Evolutionary conservation across 2,113 vertebrate genomes (phyloP).

Genomic region (Antigone vipio): DNA sequence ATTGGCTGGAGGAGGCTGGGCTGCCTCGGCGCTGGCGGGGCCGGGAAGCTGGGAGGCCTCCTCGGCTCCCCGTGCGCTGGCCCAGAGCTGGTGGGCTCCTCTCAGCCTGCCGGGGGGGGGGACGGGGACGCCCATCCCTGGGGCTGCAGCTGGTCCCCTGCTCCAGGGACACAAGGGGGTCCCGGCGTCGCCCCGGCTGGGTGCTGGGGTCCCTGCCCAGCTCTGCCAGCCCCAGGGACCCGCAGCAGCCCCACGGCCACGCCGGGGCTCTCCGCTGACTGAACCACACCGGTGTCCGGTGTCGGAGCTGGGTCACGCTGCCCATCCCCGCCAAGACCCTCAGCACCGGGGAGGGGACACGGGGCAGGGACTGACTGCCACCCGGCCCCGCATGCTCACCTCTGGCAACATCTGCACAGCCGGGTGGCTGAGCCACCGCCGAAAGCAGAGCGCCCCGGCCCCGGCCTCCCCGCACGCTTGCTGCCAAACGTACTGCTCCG

Average conservation of each 20-base stretch:
- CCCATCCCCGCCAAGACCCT: background rate
- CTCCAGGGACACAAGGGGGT: background rate
- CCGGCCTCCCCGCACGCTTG: background rate
- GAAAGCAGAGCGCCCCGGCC: background rate
- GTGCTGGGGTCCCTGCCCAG: background rate
- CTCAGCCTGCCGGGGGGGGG: background rate
- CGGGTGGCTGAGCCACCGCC: background rate
- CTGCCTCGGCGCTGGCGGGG: background rate
- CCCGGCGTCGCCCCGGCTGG: background rate
- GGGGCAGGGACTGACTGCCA: background rate
- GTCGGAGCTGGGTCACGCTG: accelerated
- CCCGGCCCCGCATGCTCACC: background rate
- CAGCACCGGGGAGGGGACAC: background rate
- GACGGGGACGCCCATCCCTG: accelerated
- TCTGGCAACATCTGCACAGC: conserved; percentile 7
- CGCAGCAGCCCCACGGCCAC: accelerated
- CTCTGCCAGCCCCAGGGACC: background rate
- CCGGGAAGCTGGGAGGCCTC: background rate
- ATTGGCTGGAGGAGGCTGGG: background rate
- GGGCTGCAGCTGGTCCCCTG: background rate
- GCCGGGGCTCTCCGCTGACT: background rate
- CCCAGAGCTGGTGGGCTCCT: background rate
- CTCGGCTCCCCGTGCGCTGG: accelerated
- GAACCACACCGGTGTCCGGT: background rate
- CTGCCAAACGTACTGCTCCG: conserved; percentile 18